Base-by-base conservation (phyloP, 2,797 vertebrate genomes). In the Aselliscus stoliczkanus region DNA sequence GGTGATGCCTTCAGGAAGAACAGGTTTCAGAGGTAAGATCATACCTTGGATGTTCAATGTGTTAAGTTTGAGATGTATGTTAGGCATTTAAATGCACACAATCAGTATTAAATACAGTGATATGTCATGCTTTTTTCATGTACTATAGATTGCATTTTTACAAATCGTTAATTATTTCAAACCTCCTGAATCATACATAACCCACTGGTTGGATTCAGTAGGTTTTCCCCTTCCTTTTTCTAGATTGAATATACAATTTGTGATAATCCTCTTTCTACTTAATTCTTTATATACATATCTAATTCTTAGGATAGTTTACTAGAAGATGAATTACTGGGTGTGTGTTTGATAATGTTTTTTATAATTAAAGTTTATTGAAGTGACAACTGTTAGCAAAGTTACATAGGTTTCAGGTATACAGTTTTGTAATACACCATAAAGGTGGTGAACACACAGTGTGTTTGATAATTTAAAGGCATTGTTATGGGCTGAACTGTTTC, bases 231-330 rank as follows among this genome's bases (percentile, higher is more conserved):
- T 29, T 80, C 1, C 42, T 39, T 91, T 86, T 86, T 69, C 80
- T 92, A 50, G 89, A 72, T 1, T 37, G 37, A 91, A 70, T 81
- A 90, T 65, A 56, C 79, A 96, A 90, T 77, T 13, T 84, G 23
- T 39, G n/a, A 88, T 88, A 91, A 91, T 90, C 31, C 29, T 81
- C 72, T 88, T 91, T 92, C 25, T 47, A 67, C 23, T 94, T 90
- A 94, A 95, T 86, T 83, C 50, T 81, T 93, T 81, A 91, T 9
- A 25, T 94, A 77, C 27, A 94, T 85, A 72, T 2, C 21, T 77
- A 76, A 88, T 65, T 91, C 34, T 76, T 82, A 34, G 44, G 34
- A 88, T 69, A 89, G 56, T 81, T 15, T 77, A 50, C 23, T 76
- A 72, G n/a, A 91, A 82, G 7, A 90, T 54, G 4, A 93, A 91